Evolutionary conservation across 2,888 invertebrate genomes (phyloP).

Genomic region (Ichneumoninae sp.): DNA sequence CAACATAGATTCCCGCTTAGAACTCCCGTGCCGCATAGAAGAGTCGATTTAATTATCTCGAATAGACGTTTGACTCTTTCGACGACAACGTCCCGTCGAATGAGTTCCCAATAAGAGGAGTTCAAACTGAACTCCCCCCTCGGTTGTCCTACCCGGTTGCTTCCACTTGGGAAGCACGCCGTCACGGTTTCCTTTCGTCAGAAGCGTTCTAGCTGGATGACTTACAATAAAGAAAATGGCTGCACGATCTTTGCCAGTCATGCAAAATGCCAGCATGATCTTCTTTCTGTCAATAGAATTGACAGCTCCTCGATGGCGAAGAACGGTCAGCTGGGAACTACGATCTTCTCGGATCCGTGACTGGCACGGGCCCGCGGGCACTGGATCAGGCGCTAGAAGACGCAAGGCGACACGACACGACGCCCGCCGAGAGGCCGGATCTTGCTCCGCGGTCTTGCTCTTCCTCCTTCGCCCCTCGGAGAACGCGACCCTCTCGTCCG

Average conservation of each 20-base stretch:
- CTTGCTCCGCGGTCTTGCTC: conserved; percentile 41
- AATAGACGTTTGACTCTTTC: not conserved
- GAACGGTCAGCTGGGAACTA: conserved; percentile 13
- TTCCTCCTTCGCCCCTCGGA: conserved; percentile 44
- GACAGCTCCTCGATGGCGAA: not conserved
- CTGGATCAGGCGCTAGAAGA: conserved; percentile 50
- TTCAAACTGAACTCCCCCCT: not conserved
- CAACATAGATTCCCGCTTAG: not conserved
- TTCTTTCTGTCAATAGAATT: conserved; percentile 9
- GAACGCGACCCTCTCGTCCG: conserved; percentile 51
- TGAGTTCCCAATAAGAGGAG: not conserved
- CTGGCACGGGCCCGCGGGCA: conserved; percentile 26
- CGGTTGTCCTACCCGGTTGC: not conserved
- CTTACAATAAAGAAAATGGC: not conserved
- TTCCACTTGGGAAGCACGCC: not conserved
- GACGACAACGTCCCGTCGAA: not conserved
- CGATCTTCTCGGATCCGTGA: conserved; percentile 22
- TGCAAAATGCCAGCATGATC: conserved; percentile 5
- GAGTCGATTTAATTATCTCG: conserved; percentile 11
- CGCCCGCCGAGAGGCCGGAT: conserved; percentile 56
- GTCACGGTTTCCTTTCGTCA: not conserved
- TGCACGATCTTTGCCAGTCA: not conserved
- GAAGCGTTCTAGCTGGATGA: not conserved
- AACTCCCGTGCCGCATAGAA: not conserved
- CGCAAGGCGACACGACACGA: conserved; percentile 60